A percentile compares a stretch with the other conserved stretches of the same genome.
Conservation (phyloP, 2,113 vertebrate species). For the Psophia crepitans region DNA sequence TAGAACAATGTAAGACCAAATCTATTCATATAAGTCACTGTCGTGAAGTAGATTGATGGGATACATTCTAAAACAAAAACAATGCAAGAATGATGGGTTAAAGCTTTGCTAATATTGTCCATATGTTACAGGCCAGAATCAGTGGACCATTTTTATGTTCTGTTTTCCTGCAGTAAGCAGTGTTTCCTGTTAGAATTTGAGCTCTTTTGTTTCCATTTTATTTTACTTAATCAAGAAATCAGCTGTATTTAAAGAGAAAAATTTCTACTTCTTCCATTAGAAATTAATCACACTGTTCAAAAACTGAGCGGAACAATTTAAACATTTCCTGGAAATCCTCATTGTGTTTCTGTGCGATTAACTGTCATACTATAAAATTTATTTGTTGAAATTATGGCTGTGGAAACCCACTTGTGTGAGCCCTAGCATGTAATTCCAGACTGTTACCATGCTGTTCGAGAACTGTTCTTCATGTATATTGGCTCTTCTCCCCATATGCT, state of each 20-base stretch:
- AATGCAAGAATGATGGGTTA: background rate
- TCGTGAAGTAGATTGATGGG: background rate
- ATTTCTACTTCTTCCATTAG: background rate
- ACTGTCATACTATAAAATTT: slow-evolving; percentile 44
- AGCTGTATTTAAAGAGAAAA: background rate
- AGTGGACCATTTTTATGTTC: background rate
- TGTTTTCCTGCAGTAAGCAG: background rate
- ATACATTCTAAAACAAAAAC: background rate
- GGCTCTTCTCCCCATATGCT: slow-evolving; percentile 64
- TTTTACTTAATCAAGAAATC: background rate
- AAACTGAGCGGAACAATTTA: background rate
- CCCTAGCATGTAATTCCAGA: slow-evolving; percentile 66
- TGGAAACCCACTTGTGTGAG: slow-evolving; percentile 63
- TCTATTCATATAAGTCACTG: background rate
- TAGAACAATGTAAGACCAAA: background rate
- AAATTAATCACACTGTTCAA: background rate
- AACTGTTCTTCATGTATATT: slow-evolving; percentile 47
- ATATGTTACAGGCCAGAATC: background rate
- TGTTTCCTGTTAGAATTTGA: background rate
- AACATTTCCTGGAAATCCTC: slow-evolving; percentile 47
- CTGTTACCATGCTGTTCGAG: slow-evolving; percentile 57
- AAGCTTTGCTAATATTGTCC: background rate
- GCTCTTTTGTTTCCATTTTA: background rate
- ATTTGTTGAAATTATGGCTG: slow-evolving; percentile 36
- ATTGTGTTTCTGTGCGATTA: slow-evolving; percentile 29